Evolutionary conservation across 2,888 invertebrate genomes (phyloP).

Genomic region (Marasmarcha lunaedactyla): DNA sequence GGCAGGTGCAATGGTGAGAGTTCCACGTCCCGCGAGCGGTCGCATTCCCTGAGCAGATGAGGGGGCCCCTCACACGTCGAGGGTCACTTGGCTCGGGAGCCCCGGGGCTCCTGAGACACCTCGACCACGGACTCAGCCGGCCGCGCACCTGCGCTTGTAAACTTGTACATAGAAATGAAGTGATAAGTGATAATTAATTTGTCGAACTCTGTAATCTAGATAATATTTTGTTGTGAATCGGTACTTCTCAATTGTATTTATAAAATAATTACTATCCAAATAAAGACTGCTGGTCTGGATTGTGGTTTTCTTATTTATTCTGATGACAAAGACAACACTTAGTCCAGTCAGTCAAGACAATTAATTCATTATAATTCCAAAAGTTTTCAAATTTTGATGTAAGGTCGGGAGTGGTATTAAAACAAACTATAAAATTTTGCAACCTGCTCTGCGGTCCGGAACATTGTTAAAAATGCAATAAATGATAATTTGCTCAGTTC

Average conservation of each 20-base stretch:
- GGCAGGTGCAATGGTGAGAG: slow-evolving; percentile 45
- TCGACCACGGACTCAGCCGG: slow-evolving; percentile 1
- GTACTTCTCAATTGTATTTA: slow-evolving; percentile 70
- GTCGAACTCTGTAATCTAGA: slow-evolving; percentile 60
- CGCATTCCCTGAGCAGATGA: slow-evolving; percentile 80
- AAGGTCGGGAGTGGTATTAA: no score
- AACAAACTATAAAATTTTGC: no score
- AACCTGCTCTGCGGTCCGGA: no score
- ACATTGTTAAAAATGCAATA: no score
- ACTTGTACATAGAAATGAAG: slow-evolving; percentile 54
- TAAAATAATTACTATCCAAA: slow-evolving; percentile 55
- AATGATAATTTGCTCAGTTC: no score
- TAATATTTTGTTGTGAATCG: slow-evolving; percentile 66
- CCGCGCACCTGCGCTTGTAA: slow-evolving; percentile 18
- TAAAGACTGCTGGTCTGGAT: slow-evolving; percentile 60
- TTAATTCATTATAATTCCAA: no score
- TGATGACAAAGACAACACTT: no score
- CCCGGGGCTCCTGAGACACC: not conserved
- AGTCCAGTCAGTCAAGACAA: no score
- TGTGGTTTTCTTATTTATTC: not conserved
- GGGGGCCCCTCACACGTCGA: slow-evolving; percentile 26
- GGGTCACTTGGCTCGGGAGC: slow-evolving; percentile 16
- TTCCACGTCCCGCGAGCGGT: slow-evolving; percentile 49
- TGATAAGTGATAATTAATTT: slow-evolving; percentile 64
- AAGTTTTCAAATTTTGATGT: no score